Evolutionary conservation across 2,113 vertebrate species (phyloP), one percentile per base, ranked within the genome.

Genomic region (Zapornia atra): DNA sequence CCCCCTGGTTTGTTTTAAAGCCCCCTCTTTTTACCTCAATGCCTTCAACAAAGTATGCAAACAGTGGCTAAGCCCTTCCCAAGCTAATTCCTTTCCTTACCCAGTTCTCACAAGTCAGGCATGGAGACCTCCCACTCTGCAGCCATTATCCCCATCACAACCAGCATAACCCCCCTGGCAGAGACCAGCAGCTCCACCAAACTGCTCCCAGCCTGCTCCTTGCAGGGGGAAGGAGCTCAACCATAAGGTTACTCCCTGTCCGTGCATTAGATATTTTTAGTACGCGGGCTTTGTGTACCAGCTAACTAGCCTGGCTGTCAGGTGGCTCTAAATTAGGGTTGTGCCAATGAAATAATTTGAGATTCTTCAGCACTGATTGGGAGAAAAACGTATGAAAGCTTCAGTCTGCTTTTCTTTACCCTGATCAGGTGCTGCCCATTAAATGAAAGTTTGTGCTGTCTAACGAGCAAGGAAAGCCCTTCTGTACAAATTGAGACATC

Each of bases 161-260:
- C 21, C 48, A 46, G 46, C 2, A 0, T 2, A 24, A 54, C 18
- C 18, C 15, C 48, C 2, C 2, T 0, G 0, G 50, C 66, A 80
- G 26, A 26, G 38, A 48, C 18, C 13, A 9, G 38, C 46, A 44
- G 53, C 29, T 9, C 13, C 18, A 0, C 44, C 1, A 6, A 40
- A n/a, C 42, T 54, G 54, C n/a, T 38, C 40, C 28, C 20, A 57
- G 59, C 20, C 65, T 0, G 0, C 51, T 60, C 17, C 73, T 63
- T 6, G 0, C 2, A 3, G 24, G 2, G 6, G 15, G 12, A 64
- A 10, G 18, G 6, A 65, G 21, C 40, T 76, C 42, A 51, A 2
- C 44, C 38, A 21, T 13, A 13, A 57, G 18, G 25, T 21, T 42
- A 36, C 48, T 79, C 21, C 9, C 50, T 69, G 57, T 54, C 61